Evolutionary conservation across 2,888 invertebrate genomes (phyloP), one percentile per base, ranked within the genome.

Genomic region (Zhengitettix transpicula): DNA sequence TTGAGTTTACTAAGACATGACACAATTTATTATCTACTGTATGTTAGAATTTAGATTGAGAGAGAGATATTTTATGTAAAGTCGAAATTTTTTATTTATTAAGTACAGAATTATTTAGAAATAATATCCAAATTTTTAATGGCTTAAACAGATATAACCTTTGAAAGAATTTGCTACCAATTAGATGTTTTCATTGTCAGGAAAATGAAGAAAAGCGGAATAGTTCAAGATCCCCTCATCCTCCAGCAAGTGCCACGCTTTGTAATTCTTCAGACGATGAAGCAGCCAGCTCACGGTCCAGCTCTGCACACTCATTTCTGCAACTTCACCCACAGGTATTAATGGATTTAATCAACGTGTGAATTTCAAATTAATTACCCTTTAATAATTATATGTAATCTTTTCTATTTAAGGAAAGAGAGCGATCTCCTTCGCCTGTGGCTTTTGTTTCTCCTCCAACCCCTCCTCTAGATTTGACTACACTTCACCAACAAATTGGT

Each of bases 401-500:
- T 14, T 47, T 28, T 28, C 7, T 28, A 28, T 28, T 28, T 28
- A 28, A 55, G 55, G 62, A 62, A 40, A 15, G 57, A n/a, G 57
- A 44, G 11, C 56, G 60, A 8, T 63, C 58, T 15, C 52, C 62
- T 15, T 61, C 61, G 17, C 63, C 59, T 9, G 60, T 60, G 28
- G 62, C 57, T 56, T 53, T 59, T 55, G 60, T 61, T n/a, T 59
- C 56, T 16, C 60, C 62, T 28, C 58, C 58, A 17, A 62, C 72
- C 40, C 75, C 76, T 1, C 75, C 76, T 1, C 70, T 81, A 28
- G 81, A 81, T 69, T 70, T 81, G 63, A 73, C 76, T 7, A 79
- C 77, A 1, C 71, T 81, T n/a, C 80, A 80, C 66, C 76, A 80
- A 67, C 78, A 79, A 66, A 73, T 79, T 44, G 80, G 80, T 66